These are phyloP conservation scores for Hydropotes inermis DNA, from an alignment of 2,113 vertebrate species.

Conservation along the genomic window DNA sequence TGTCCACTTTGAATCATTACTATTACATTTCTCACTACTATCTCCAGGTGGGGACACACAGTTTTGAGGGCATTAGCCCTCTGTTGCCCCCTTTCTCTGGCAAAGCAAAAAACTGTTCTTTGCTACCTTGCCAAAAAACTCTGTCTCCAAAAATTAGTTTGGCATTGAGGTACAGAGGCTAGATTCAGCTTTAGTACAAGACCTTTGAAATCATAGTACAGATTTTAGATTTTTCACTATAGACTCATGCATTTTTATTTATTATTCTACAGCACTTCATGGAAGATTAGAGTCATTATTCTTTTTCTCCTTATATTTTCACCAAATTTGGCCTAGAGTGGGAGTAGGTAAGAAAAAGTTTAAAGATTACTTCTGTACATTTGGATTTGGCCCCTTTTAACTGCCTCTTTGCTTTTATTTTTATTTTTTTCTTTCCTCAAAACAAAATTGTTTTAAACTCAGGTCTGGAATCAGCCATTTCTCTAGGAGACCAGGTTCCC, in stretches of 20 bases:
- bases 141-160: background rate
- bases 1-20: background rate
- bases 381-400: background rate
- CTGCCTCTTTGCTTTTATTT: background rate
- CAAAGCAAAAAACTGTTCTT: background rate
- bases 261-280: background rate
- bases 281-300: background rate
- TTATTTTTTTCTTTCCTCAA: rapidly evolving
- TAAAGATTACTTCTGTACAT: background rate
- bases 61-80: background rate
- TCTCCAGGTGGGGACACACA: background rate
- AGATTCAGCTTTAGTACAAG: background rate
- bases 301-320: background rate
- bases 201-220: background rate
- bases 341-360: background rate
- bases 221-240: background rate
- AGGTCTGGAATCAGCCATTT: background rate
- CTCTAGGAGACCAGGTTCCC: background rate
- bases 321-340: background rate
- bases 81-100: background rate
- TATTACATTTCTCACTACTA: background rate
- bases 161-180: background rate
- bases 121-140: background rate
- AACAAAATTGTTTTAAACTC: background rate
- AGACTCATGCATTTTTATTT: background rate